These are phyloP conservation scores for Passerina amoena DNA, from an alignment of 2,113 vertebrate genomes.

Conservation along the genomic window DNA sequence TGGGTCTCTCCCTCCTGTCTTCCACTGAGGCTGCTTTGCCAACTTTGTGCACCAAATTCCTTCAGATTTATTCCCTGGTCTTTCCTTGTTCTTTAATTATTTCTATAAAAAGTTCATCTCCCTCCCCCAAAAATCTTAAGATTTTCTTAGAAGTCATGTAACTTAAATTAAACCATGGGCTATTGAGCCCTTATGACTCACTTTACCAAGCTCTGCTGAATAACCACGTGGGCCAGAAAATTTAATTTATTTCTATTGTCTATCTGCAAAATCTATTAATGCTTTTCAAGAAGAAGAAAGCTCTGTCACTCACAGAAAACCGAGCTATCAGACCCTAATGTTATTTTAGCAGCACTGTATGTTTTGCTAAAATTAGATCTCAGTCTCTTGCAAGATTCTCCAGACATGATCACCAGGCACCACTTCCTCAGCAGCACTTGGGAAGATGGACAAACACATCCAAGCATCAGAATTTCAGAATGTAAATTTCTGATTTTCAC, in stretches of 20 bases:
- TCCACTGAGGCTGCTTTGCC: neutral
- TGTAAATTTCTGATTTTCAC: neutral
- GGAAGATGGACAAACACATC: neutral
- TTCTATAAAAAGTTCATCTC: neutral
- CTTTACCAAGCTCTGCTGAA: neutral
- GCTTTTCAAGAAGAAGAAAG: neutral
- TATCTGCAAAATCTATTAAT: slow-evolving; percentile 16
- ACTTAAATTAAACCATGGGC: neutral
- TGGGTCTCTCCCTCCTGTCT: neutral
- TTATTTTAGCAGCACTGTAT: neutral
- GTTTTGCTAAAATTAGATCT: neutral
- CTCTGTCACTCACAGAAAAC: neutral
- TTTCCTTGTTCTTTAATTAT: neutral
- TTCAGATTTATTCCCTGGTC: neutral
- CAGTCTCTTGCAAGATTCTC: neutral
- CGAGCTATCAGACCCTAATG: neutral
- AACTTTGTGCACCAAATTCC: neutral
- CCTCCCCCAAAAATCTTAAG: neutral
- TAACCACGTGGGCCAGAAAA: slow-evolving; percentile 9
- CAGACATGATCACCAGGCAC: neutral
- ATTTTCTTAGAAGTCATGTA: neutral
- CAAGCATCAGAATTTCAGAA: neutral
- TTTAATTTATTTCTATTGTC: slow-evolving; percentile 36
- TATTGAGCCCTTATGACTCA: slow-evolving; percentile 22
- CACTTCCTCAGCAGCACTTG: neutral